Base-by-base conservation (phyloP, 2,797 vertebrate genomes). In the Danio tinwini region DNA sequence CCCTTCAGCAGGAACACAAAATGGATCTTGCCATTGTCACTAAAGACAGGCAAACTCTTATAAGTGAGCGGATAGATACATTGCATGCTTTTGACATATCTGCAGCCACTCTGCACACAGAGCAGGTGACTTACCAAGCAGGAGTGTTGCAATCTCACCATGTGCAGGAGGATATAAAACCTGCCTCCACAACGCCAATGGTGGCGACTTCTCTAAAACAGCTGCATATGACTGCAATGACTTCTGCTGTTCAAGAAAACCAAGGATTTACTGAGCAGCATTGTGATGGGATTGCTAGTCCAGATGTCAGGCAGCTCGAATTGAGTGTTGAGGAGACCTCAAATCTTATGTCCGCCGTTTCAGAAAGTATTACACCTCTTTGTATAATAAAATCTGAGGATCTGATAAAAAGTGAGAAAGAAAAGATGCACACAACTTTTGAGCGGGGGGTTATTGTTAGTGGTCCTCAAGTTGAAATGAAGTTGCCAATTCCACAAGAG, bases 211-310 rank as follows among this genome's bases (percentile, higher is more conserved):
- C 85, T 80, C 9, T 67, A 40, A 85, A 78, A 53, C 82, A 86
- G 76, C 65, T 85, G 8, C 80, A 81, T 5, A 47, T 78, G 29
- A 76, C 80, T 21, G 49, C 85, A 49, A 80, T 89, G 74, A 74
- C 84, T 49, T 83, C 85, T 71, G 37, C 81, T 49, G 82, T 89
- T 72, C 85, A 86, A 73, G 88, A 91, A 75, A 87, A 58, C 3
- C 79, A 64, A 70, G 77, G 85, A 37, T 90, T 95, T 73, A 88
- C 71, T 0, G 94, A 94, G 71, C 92, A 94, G 79, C 93, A 93
- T 80, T 90, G 86, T 0, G 89, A 93, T 37, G 82, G 83, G 0
- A 92, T 95, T 6, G 82, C 91, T 74, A 93, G 92, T 71, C 92
- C 92, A 2, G 91, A 92, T 70, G n/a, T 92, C 0, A 17, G 88